A percentile compares a stretch with the other conserved stretches of the same genome.
Evolutionary conservation across 2,888 invertebrate species (phyloP).

Genomic region (Drosophila meridionalis): DNA sequence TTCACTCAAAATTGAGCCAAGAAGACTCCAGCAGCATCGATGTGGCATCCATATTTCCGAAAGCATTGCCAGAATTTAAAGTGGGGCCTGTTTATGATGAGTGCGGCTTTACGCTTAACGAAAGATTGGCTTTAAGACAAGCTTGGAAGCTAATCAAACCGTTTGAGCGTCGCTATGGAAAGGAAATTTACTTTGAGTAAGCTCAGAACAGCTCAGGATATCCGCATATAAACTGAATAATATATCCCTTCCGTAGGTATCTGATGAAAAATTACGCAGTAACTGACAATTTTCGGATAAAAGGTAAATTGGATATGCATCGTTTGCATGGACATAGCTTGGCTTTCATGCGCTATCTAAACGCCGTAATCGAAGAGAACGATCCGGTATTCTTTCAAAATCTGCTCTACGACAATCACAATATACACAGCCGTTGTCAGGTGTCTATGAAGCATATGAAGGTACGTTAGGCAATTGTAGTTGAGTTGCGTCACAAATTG

Average conservation of each 20-base stretch:
- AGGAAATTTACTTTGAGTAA: conserved; percentile 61
- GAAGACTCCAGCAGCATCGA: conserved; percentile 3
- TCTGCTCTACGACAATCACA: conserved; percentile 47
- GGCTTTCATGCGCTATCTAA: conserved; percentile 58
- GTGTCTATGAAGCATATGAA: conserved; percentile 41
- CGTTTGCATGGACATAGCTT: conserved; percentile 65
- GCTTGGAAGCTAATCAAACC: conserved; percentile 67
- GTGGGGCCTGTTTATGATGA: conserved; percentile 55
- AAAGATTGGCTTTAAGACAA: conserved; percentile 61
- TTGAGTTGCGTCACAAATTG: neutral
- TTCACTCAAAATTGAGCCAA: conserved; percentile 8
- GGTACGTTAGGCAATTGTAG: conserved; percentile 34
- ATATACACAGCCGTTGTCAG: conserved; percentile 31
- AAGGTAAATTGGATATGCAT: conserved; percentile 52
- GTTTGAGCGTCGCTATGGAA: conserved; percentile 44
- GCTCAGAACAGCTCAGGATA: neutral
- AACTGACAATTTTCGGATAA: conserved; percentile 63
- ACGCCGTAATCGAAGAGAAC: conserved; percentile 68
- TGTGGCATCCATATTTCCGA: conserved; percentile 42
- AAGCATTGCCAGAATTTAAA: conserved; percentile 76
- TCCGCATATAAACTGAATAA: neutral
- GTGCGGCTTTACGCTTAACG: conserved; percentile 63
- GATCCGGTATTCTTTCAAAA: conserved; percentile 54
- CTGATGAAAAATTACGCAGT: conserved; percentile 55
- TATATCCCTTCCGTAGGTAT: conserved; percentile 56